Evolutionary conservation across 2,888 invertebrate species (phyloP).

Genomic region (Perizoma flavofasciatum): DNA sequence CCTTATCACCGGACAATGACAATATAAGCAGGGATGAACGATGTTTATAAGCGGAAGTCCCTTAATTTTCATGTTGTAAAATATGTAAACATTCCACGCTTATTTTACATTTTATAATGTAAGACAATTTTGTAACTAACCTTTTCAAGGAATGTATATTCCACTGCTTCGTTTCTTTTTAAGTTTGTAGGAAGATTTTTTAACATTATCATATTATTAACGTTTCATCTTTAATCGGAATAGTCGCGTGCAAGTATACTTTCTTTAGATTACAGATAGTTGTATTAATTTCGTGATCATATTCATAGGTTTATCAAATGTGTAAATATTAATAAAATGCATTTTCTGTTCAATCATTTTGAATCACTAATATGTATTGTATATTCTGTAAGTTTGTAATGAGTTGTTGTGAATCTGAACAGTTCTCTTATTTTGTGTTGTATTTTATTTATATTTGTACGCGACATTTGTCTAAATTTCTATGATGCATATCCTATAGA

Average conservation of each 20-base stretch:
- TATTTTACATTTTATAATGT: constrained; percentile 23
- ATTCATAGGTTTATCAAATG: constrained; percentile 28
- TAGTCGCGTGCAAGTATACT: constrained; percentile 21
- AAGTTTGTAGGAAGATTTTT: constrained; percentile 13
- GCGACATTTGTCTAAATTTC: constrained; percentile 12
- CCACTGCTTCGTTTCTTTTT: constrained; percentile 9
- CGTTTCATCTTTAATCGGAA: constrained; percentile 24
- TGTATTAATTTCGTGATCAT: constrained; percentile 44
- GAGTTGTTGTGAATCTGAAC: constrained; percentile 37
- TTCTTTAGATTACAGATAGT: constrained; percentile 33
- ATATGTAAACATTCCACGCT: constrained; percentile 32
- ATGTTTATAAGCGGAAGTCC: too few relatives aligned
- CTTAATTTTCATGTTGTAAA: constrained; percentile 12
- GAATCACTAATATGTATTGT: constrained; percentile 45
- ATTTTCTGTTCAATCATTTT: constrained; percentile 53
- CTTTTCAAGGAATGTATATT: constrained; percentile 14
- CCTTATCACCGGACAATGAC: too few relatives aligned
- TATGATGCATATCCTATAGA: neutral
- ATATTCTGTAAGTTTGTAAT: constrained; percentile 39
- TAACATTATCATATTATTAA: constrained; percentile 6
- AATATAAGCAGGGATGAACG: too few relatives aligned
- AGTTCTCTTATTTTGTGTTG: constrained; percentile 20
- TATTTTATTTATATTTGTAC: constrained; percentile 18
- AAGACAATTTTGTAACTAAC: constrained; percentile 16
- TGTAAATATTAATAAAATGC: constrained; percentile 51